Evolutionary conservation across 2,113 vertebrate genomes (phyloP), one percentile per base, ranked within the genome.

Genomic region (Mus pahari): DNA sequence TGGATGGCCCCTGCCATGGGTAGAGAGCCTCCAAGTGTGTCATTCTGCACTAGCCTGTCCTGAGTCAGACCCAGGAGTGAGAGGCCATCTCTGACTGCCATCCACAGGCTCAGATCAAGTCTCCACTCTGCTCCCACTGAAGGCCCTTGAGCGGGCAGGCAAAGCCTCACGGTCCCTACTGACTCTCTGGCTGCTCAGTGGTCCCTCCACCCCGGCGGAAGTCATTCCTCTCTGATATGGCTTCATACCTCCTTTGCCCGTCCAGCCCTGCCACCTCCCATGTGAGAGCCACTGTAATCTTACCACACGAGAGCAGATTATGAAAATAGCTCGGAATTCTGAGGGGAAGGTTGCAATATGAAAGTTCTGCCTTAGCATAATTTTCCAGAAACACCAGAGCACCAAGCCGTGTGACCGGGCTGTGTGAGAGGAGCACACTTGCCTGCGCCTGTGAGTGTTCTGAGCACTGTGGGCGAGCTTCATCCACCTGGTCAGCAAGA

Each of bases 21-120:
- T 3, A 16, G n/a, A 45, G 10, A 3, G 13, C 7, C 94, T 66
- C 22, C 5, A 11, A 20, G 58, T 7, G 0, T 48, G 20, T 58
- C 62, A 64, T 74, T 68, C 60, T 73, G 1, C 0, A 6, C 42
- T 42, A 0, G 31, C 11, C 77, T 24, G 20, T 1, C 31, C 0
- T 7, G 2, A 31, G 13, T 13, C 68, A 39, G 28, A 70, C 31
- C 20, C 2, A 5, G 78, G 16, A 0, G 6, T 4, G 16, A 33
- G 71, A 53, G 42, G 83, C 24, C 26, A 19, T 22, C 22, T 13
- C 26, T 26, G 33, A 53, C 31, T 20, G 36, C n/a, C 22, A 17
- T 75, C 88, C 7, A 3, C 6, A 62, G 31, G 26, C 10, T 28
- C 31, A 33, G 0, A 1, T 77, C 39, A n/a, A 62, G 39, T 22